Base-by-base conservation (phyloP, 2,797 vertebrate genomes). In the Jordanella pulchra region DNA sequence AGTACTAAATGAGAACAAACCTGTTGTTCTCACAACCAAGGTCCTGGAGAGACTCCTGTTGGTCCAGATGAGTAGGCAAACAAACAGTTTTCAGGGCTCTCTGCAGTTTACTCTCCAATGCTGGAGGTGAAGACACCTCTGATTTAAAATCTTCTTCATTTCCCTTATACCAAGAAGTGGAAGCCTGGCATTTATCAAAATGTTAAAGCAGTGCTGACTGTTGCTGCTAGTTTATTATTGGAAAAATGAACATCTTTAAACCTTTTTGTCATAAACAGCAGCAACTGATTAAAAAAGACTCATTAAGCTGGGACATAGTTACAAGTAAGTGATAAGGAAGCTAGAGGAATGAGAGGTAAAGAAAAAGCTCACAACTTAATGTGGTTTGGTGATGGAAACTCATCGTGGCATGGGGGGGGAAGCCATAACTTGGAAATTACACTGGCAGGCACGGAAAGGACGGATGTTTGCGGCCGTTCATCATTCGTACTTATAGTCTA, bases 361-460 rank as follows among this genome's bases (percentile, higher is more conserved):
- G 67, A 58, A 71, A 58, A 47, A 35, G 77, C 72, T 71, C 51
- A 60, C 66, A 72, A 54, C 77, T 80, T 42, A 30, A 76, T 84
- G 79, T 80, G 84, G 78, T 84, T 67, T 77, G 61, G 67, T 84
- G 81, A 87, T 84, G 88, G 82, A 87, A 90, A 87, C 77, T 47
- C 69, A 65, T 35, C 70, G 78, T 74, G 78, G 78, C 69, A 73
- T 60, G 48, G 64, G 61, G 35, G 60, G 76, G 77, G 76, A 83
- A 76, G 65, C 78, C 73, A 32, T 76, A 82, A 80, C 63, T 84
- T 50, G 50, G 69, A 85, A 80, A 86, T 79, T 68, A 80, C 78
- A 82, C 23, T 21, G 65, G 72, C 23, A 67, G 67, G 72, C 70
- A 65, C n/a, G 58, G 81, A 69, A 50, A 54, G 71, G 75, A 81